These are phyloP conservation scores for Trileptium ribeirensis DNA, from an alignment of 2,888 invertebrate species.

Conservation along the genomic window DNA sequence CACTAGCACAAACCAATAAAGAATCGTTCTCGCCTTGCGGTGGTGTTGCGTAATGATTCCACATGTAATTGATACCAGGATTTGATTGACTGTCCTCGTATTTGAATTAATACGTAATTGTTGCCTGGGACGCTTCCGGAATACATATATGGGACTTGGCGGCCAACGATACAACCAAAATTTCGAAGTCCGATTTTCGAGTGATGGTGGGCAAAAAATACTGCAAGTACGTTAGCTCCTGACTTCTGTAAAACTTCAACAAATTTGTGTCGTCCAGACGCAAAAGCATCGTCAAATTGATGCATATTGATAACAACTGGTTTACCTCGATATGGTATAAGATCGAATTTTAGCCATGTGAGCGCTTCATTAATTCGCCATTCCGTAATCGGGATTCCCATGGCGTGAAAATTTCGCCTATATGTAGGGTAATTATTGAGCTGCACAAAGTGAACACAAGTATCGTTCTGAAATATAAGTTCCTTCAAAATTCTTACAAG, in stretches of 20 bases:
- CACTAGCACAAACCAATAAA: too few species aligned
- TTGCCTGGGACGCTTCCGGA: constrained; percentile 27
- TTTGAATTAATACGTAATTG: constrained; percentile 17
- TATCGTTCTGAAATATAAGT: too few species aligned
- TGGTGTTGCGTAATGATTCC: neutral
- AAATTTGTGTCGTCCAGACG: constrained; percentile 5
- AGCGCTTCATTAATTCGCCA: neutral
- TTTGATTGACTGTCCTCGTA: neutral
- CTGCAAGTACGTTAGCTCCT: constrained; percentile 3
- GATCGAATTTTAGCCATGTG: constrained; percentile 1
- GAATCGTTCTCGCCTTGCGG: too few species aligned
- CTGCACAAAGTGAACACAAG: constrained; percentile 45
- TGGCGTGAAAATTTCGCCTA: constrained; percentile 10
- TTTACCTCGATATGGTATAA: neutral
- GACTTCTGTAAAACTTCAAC: neutral
- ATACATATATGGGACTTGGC: constrained; percentile 17
- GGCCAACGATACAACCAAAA: constrained; percentile 9
- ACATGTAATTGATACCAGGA: constrained; percentile 2
- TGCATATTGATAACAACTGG: constrained; percentile 15
- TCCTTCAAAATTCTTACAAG: too few species aligned
- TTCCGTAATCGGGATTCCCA: neutral
- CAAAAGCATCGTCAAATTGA: constrained; percentile 19
- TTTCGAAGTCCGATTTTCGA: constrained; percentile 14
- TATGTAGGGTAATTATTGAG: constrained; percentile 48
- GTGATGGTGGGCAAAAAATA: constrained; percentile 28